Evolutionary conservation across 2,888 invertebrate species (phyloP).

Genomic region (Hypomecis atomaria): DNA sequence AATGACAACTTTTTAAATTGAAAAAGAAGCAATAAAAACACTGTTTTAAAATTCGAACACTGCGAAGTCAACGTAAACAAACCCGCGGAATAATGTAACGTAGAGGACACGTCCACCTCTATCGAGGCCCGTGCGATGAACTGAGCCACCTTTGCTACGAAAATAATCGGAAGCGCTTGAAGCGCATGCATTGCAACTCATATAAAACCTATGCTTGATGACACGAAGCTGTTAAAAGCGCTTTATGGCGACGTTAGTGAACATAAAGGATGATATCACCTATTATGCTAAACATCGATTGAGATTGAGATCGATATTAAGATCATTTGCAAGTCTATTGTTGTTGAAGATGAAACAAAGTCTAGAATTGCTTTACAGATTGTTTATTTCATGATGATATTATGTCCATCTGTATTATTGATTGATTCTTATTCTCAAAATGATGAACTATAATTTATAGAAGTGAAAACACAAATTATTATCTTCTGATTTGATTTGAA

Average conservation of each 20-base stretch:
- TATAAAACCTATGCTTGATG: conserved; percentile 33
- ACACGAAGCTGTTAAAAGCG: conserved; percentile 49
- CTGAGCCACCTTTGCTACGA: conserved; percentile 57
- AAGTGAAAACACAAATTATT: no score
- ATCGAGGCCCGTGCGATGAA: conserved; percentile 66
- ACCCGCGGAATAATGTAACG: conserved; percentile 53
- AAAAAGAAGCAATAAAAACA: conserved; percentile 38
- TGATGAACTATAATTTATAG: no score
- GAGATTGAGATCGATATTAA: conserved; percentile 20
- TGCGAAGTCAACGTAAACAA: conserved; percentile 50
- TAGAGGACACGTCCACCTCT: conserved; percentile 60
- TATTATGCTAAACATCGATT: conserved; percentile 23
- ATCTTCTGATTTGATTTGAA: no score
- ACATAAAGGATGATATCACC: conserved; percentile 29
- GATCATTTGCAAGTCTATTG: conserved; percentile 14
- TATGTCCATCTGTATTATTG: no score
- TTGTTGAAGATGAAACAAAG: conserved; percentile 24
- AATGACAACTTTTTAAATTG: not conserved
- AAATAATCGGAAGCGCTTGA: conserved; percentile 58
- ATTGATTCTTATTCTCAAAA: no score
- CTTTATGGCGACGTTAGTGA: conserved; percentile 39
- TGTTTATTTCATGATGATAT: no score
- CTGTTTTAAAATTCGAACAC: conserved; percentile 30
- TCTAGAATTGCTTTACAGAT: conserved; percentile 13
- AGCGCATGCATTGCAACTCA: conserved; percentile 43